Evolutionary conservation across 2,113 vertebrate genomes (phyloP), one percentile per base, ranked within the genome.

Genomic region (Prionailurus viverrinus): DNA sequence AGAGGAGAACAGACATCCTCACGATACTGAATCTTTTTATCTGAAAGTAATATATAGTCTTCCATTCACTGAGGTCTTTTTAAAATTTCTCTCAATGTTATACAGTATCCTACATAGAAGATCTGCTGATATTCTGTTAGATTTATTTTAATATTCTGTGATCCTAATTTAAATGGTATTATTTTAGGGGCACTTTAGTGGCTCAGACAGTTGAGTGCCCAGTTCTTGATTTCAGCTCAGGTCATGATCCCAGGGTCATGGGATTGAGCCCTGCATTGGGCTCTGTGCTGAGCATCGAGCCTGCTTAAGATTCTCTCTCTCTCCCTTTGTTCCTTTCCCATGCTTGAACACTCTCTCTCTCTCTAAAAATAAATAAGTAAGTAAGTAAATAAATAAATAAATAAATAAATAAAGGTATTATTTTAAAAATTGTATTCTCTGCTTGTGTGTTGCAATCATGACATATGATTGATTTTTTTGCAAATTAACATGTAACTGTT

Each of bases 61-160:
- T 85, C 8, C 10, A 58, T 58, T 68, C 33, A 91, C 3, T 25
- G 39, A 85, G 18, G 23, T 85, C 51, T 90, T 95, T 78, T 74
- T 41, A 41, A 41, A 78, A 69, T 78, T 78, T 78, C 5, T 78
- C 33, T 91, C 71, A 69, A 10, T 58, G 27, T 58, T 91, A 85
- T 85, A 58, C 19, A n/a, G 66, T 68, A 6, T 31, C 55, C 36
- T 61, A 61, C 31, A 31, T 79, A n/a, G 33, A 91, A 78, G 71
- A 61, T 33, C 61, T 76, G 7, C 23, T 55, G 27, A 12, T 58
- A 33, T 65, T 84, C 29, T 45, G n/a, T 83, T 55, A 95, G 51
- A 68, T 91, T 82, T 90, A 85, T 68, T 84, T 89, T 74, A 65
- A 82, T n/a, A 29, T 39, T 58, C 51, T 78, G 36, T 95, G 48